These are phyloP conservation scores for Mesodorylaimus sp. DNA, from an alignment of 2,888 invertebrate species.

Conservation along the genomic window DNA sequence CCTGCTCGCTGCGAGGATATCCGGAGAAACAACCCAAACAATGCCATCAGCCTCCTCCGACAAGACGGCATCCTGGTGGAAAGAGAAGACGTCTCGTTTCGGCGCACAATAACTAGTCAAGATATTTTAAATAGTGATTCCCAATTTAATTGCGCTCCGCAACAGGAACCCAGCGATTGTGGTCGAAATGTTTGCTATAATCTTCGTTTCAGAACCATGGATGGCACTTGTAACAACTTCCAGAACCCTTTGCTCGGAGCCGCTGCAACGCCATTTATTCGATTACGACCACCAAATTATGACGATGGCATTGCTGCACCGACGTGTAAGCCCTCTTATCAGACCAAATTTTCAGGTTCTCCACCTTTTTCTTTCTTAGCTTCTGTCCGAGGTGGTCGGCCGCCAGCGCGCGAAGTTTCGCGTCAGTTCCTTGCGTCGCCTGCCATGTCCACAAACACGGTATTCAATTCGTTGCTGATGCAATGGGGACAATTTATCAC, in stretches of 20 bases:
- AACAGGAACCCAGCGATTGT: slow-evolving; percentile 28
- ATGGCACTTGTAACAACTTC: slow-evolving; percentile 89
- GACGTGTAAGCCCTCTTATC: slow-evolving; percentile 21
- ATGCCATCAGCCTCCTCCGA: too few relatives aligned
- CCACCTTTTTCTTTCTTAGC: slow-evolving; percentile 20
- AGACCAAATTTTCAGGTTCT: too few relatives aligned
- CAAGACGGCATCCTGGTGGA: too few relatives aligned
- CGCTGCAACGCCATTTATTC: slow-evolving; percentile 68
- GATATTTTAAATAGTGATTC: background rate
- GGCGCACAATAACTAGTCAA: background rate
- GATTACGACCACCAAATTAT: slow-evolving; percentile 20
- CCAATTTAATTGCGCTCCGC: background rate
- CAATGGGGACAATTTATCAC: slow-evolving; percentile 11
- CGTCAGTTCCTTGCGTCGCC: slow-evolving; percentile 24
- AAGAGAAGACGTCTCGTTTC: too few relatives aligned
- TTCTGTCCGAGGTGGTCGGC: slow-evolving; percentile 21
- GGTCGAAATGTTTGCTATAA: slow-evolving; percentile 75
- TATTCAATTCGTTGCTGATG: slow-evolving; percentile 7
- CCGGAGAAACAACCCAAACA: too few relatives aligned
- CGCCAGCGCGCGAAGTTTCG: slow-evolving; percentile 24
- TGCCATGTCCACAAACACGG: slow-evolving; percentile 20
- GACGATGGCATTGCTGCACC: slow-evolving; percentile 23
- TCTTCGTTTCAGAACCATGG: slow-evolving; percentile 63
- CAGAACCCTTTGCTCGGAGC: slow-evolving; percentile 76
- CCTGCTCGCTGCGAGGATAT: too few relatives aligned